Base-by-base conservation (phyloP, 2,113 vertebrate species). In the Phrynocephalus versicolor region DNA sequence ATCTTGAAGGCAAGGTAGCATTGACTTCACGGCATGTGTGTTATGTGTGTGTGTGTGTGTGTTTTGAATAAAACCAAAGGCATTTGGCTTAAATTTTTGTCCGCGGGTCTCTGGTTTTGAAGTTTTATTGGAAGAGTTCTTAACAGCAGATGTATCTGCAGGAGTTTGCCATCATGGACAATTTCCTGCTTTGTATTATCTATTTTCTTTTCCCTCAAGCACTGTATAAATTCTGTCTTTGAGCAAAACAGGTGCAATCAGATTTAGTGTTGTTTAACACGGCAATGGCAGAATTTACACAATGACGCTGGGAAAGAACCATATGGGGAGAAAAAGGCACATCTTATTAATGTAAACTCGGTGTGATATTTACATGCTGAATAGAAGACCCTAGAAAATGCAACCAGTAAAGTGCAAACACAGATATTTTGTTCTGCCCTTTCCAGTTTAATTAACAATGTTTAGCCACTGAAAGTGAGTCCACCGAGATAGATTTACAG, bases 251-350 rank as follows among this genome's bases (percentile, higher is more conserved):
- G 85, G 74, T 87, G 69, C 41, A 77, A 65, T 70, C 64, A 83
- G 85, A 74, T 27, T 5, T 57, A 25, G 3, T 14, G 45, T 7
- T 90, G 72, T 88, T 92, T 91, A 67, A 75, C 79, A 73, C 30
- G 75, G 71, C 8, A 78, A 75, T 65, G 80, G 70, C 77, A 65
- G 4, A 74, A 55, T 89, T 84, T 83, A 62, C 30, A 74, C 81
- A 87, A 6, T 78, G 82, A 71, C 45, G 74, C 39, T 65, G 39
- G 79, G 73, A 73, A 65, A 65, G 78, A 23, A 55, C 58, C 77
- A 37, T 65, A 33, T 80, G 58, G 78, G 45, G 25, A 45, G 64
- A 27, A 64, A 83, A 60, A 79, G 83, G 76, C 33, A 72, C 12
- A 35, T 67, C 62, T 74, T 10, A 21, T 84, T 37, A 84, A 81